Base-by-base conservation (phyloP, 1,140 invertebrate genomes). In the Drosophila sturtevanti region DNA sequence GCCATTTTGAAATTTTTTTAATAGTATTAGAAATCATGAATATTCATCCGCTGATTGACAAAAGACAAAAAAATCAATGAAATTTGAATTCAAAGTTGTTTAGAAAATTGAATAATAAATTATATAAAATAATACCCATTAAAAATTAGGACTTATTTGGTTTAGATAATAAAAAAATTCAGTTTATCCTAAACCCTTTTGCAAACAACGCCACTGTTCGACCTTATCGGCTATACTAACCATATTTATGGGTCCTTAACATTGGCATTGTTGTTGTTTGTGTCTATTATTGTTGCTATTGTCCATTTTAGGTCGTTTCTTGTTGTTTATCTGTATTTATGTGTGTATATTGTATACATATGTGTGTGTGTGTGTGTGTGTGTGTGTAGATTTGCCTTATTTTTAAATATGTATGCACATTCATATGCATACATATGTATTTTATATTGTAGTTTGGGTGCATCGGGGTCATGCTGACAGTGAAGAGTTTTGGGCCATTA, bases 401-500 rank as follows among this genome's bases (percentile, higher is more conserved):
- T n/a, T n/a, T n/a, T n/a, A n/a, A n/a, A n/a, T n/a, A n/a, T n/a
- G n/a, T n/a, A n/a, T n/a, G n/a, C n/a, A n/a, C n/a, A n/a, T n/a
- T n/a, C n/a, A n/a, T n/a, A n/a, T 31, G 7, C 3, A 3, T 31
- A 41, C n/a, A 41, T 41, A 41, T 41, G 7, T 44, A 7, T 7
- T 6, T 31, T 31, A 6, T 31, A 31, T 31, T 24, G 22, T 0
- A 24, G 22, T 31, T 44, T 44, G 41, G 41, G 14, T 18, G 9
- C 7, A 16, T 9, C 10, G 14, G 16, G 14, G 9, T 48, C 41
- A 9, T 34, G 4, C n/a, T 54, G 51, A 54, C 52, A 55, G 54
- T 22, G 24, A 27, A 31, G 52, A 31, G 54, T 34, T 56, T 56
- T 56, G 27, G 27, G 16, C 14, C 51, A 75, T 71, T 82, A 79